These are phyloP conservation scores for Disparrhopalites patrizii DNA, from an alignment of 2,888 invertebrate genomes.

Conservation along the genomic window DNA sequence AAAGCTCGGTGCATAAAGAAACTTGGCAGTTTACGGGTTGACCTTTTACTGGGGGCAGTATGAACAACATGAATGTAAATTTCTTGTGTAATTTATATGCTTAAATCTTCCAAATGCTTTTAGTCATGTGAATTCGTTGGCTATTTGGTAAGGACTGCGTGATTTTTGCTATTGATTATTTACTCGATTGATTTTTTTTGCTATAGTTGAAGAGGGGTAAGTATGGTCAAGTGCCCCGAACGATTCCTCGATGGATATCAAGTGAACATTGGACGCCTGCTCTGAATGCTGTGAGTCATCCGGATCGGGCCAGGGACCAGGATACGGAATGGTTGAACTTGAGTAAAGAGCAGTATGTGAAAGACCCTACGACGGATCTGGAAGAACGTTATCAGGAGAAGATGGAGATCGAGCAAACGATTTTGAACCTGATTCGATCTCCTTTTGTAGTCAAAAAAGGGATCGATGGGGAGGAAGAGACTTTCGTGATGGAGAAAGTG, in stretches of 20 bases:
- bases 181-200: no score
- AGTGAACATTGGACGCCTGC: not conserved
- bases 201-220: no score
- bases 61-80: no score
- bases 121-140: no score
- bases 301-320: not conserved
- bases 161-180: no score
- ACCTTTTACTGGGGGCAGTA: no score
- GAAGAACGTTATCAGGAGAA: not conserved
- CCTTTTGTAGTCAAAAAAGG: not conserved
- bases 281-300: not conserved
- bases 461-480: not conserved
- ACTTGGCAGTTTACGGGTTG: no score
- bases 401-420: conserved; percentile 1
- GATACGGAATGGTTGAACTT: conserved; percentile 3
- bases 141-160: no score
- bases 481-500: conserved; percentile 6
- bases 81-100: no score
- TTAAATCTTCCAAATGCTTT: no score
- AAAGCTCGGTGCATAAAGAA: no score
- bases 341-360: not conserved
- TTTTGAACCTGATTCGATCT: not conserved
- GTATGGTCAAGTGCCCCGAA: not conserved
- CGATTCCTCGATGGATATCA: not conserved
- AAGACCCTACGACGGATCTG: not conserved